Percentiles rank a stretch among this genome's conserved stretches.
These are phyloP conservation scores for Scolopax rusticola DNA, from an alignment of 2,797 vertebrate species.

Conservation along the genomic window DNA sequence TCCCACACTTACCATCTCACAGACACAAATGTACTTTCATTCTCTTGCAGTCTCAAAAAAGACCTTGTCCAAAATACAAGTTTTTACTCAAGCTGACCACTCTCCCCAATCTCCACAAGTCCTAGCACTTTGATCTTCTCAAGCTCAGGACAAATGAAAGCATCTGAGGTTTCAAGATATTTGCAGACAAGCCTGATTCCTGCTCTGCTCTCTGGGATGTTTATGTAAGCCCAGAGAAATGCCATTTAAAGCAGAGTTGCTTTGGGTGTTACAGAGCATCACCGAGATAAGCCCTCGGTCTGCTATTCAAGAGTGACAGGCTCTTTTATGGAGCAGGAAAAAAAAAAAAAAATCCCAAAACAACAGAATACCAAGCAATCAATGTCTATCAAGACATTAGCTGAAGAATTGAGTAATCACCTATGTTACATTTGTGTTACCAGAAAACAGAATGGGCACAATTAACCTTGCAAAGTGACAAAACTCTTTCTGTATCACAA, in stretches of 20 bases:
- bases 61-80: not conserved
- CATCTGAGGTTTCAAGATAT: not conserved
- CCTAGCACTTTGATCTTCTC: not conserved
- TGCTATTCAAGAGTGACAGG: not conserved
- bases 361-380: not conserved
- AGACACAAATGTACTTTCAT: not conserved
- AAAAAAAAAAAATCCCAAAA: not conserved
- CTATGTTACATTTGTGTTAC: not conserved
- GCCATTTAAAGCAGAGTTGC: not conserved
- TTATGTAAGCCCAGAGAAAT: not conserved
- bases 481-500: constrained; percentile 9
- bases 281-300: not conserved
- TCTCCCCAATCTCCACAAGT: not conserved
- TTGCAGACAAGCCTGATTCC: not conserved
- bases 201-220: not conserved
- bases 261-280: not conserved
- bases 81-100: not conserved
- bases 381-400: not conserved
- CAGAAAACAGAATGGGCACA: not conserved
- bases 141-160: not conserved
- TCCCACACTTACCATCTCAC: not conserved
- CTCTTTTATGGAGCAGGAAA: not conserved
- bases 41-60: not conserved
- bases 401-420: not conserved
- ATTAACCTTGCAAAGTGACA: not conserved